phyloP scores from a whole-genome alignment of 2,113 vertebrate species.

The Hyperopisus bebe region DNA sequence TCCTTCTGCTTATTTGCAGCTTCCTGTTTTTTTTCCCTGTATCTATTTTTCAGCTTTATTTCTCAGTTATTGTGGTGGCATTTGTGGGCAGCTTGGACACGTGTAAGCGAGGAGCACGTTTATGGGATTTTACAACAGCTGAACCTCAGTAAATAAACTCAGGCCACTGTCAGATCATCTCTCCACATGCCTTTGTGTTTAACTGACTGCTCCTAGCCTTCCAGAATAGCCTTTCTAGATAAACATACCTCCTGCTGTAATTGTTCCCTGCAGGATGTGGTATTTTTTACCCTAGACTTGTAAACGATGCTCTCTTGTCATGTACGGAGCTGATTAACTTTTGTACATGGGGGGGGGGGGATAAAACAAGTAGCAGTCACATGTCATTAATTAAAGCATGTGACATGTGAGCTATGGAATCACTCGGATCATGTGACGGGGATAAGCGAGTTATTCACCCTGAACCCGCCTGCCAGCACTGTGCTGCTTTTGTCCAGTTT shows the following conservation, averaged over 20 bases:
- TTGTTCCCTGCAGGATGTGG: conserved; percentile 22
- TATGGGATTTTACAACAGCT: conserved; percentile 59
- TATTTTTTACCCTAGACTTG: neutral
- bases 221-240: neutral
- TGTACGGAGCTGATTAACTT: neutral
- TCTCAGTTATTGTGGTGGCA: neutral
- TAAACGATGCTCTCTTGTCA: neutral
- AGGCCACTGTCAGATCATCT: conserved; percentile 58
- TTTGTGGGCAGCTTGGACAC: neutral
- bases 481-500: neutral
- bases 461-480: neutral
- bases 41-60: neutral
- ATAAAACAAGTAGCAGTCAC: neutral
- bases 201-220: neutral
- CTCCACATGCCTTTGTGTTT: conserved; percentile 40
- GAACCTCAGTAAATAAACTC: conserved; percentile 53
- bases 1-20: neutral
- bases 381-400: neutral
- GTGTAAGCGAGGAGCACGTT: conserved; percentile 34
- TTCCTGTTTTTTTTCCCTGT: neutral
- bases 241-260: conserved; percentile 41
- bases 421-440: neutral
- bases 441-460: neutral
- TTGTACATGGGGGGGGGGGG: neutral
- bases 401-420: neutral